Evolutionary conservation across 1,140 invertebrate species (phyloP).

Genomic region (Drosophila suzukii): DNA sequence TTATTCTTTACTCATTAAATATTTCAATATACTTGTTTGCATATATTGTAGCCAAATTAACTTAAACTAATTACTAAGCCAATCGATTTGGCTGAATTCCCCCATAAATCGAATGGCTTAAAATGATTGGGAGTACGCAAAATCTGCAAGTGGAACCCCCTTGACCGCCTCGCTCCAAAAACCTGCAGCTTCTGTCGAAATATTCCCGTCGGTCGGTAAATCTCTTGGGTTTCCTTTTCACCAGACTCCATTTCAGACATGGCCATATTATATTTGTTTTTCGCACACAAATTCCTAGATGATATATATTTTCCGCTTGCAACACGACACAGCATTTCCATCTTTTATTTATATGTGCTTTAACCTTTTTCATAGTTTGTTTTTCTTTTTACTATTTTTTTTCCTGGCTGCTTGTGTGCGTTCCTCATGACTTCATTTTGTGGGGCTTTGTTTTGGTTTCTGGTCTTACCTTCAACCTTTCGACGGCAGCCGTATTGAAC

Average conservation of each 20-base stretch:
- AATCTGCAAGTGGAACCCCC: conserved; percentile 12
- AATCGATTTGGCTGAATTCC: background rate
- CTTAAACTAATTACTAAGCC: background rate
- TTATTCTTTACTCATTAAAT: too few species aligned
- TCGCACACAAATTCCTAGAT: conserved; percentile 38
- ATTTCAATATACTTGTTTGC: too few species aligned
- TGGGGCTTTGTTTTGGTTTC: conserved; percentile 63
- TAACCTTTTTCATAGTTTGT: conserved; percentile 52
- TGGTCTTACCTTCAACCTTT: conserved; percentile 78
- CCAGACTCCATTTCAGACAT: conserved; percentile 41
- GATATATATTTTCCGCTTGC: conserved; percentile 73
- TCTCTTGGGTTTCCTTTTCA: conserved; percentile 40
- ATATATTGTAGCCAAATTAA: too few species aligned
- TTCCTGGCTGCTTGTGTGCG: conserved; percentile 5
- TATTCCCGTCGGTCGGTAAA: conserved; percentile 32
- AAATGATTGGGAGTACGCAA: conserved; percentile 7
- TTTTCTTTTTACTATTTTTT: background rate
- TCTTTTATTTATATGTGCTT: conserved; percentile 70
- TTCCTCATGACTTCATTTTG: conserved; percentile 68
- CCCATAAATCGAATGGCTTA: background rate
- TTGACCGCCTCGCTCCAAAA: conserved; percentile 16
- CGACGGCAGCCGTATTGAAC: conserved; percentile 17
- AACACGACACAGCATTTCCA: conserved; percentile 63
- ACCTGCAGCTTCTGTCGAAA: conserved; percentile 37
- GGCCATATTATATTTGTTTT: conserved; percentile 36